phyloP scores from a whole-genome alignment of 2,113 vertebrate species.

The Rhea pennata region DNA sequence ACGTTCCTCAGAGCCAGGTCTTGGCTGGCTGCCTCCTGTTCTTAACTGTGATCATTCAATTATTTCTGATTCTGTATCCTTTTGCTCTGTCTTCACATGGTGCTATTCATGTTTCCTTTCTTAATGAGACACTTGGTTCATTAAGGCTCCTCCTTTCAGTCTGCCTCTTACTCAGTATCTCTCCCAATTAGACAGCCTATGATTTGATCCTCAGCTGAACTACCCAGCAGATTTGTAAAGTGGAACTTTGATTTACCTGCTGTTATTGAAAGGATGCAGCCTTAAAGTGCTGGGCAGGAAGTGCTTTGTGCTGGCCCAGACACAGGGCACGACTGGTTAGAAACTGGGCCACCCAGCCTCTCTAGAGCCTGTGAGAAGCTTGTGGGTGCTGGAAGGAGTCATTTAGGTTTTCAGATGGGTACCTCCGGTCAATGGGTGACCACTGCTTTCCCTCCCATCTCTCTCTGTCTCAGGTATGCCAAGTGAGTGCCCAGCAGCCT shows the following conservation, averaged over 20 bases:
- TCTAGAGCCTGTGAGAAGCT: background rate
- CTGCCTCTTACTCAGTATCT: background rate
- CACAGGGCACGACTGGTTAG: background rate
- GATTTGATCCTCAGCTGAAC: background rate
- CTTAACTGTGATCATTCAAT: accelerated
- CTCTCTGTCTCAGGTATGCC: conserved; percentile 85
- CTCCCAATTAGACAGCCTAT: background rate
- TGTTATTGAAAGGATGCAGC: background rate
- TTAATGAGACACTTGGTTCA: background rate
- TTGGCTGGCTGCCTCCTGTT: background rate
- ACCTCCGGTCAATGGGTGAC: accelerated
- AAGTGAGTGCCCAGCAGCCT: conserved; percentile 96
- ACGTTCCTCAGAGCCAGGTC: background rate
- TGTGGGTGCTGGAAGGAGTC: background rate
- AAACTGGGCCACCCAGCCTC: accelerated
- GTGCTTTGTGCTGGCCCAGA: background rate
- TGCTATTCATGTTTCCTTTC: background rate
- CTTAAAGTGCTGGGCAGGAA: background rate
- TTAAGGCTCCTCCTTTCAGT: conserved; percentile 1
- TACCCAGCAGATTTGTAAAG: background rate
- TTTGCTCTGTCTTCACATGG: background rate
- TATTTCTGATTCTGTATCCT: background rate
- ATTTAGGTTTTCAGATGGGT: background rate
- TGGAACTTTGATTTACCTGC: background rate
- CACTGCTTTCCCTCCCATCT: background rate